Evolutionary conservation across 2,113 vertebrate genomes (phyloP).

Genomic region (Vimba vimba): DNA sequence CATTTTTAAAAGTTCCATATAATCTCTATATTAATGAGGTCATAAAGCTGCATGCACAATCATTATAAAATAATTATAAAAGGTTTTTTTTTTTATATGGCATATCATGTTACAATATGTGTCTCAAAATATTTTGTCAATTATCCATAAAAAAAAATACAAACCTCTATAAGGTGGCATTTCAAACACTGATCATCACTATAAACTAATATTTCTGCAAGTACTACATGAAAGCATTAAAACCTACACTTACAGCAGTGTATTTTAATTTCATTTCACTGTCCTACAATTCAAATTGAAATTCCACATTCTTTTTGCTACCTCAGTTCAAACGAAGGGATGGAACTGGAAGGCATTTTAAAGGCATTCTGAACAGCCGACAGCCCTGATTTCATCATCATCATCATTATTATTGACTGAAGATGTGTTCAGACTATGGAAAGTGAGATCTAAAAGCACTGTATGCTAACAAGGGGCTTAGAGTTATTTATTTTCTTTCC

Average conservation of each 20-base stretch:
- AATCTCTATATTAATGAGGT: constrained; percentile 5
- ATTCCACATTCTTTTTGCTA: constrained; percentile 8
- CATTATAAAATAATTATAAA: neutral
- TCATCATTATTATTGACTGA: constrained; percentile 33
- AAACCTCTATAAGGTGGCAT: neutral
- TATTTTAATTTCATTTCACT: neutral
- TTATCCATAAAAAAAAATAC: neutral
- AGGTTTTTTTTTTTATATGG: too few relatives aligned
- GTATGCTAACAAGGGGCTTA: constrained; percentile 18
- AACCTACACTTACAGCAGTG: neutral
- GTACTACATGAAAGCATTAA: neutral
- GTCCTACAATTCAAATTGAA: constrained; percentile 7
- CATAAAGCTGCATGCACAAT: neutral
- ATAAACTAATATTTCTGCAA: neutral
- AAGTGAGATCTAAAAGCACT: constrained; percentile 2
- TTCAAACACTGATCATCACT: neutral
- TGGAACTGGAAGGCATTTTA: neutral
- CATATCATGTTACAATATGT: neutral
- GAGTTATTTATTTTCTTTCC: constrained; percentile 32
- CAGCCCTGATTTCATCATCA: constrained; percentile 19
- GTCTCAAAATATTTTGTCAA: neutral
- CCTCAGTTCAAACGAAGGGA: neutral
- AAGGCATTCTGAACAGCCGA: neutral
- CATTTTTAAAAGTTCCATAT: neutral
- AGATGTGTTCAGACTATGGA: neutral